These are phyloP conservation scores for Labeo catla DNA, from an alignment of 2,113 vertebrate genomes.

Conservation along the genomic window DNA sequence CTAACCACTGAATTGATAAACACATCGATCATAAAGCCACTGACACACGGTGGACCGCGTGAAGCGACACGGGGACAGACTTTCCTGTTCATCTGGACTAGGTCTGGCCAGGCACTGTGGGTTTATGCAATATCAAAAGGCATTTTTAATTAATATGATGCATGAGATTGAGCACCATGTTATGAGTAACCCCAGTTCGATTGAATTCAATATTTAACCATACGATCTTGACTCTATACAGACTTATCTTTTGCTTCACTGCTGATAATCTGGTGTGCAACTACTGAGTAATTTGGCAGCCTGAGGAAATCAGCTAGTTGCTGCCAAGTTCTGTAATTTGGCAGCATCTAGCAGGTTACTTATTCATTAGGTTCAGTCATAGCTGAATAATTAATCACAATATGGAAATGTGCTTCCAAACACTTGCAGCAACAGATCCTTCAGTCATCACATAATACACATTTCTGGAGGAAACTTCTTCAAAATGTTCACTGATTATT, in stretches of 20 bases:
- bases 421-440: constrained; percentile 20
- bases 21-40: constrained; percentile 72
- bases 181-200: neutral
- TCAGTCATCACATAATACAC: neutral
- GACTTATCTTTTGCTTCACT: constrained; percentile 14
- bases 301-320: neutral
- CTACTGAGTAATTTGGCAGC: constrained; percentile 23
- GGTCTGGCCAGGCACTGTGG: constrained; percentile 35
- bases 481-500: neutral
- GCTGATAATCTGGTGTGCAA: constrained; percentile 27
- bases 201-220: neutral
- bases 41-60: constrained; percentile 63
- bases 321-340: constrained; percentile 67
- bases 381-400: constrained; percentile 74
- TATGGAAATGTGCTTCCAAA: constrained; percentile 47
- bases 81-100: constrained; percentile 58
- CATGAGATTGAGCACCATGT: neutral
- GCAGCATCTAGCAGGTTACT: constrained; percentile 72
- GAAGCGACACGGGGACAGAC: constrained; percentile 57
- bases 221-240: neutral
- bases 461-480: neutral
- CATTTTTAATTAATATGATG: neutral
- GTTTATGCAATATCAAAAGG: neutral
- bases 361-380: constrained; percentile 75
- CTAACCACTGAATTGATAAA: constrained; percentile 75